phyloP scores from a whole-genome alignment of 2,888 invertebrate species.

The Dolomedes plantarius region DNA sequence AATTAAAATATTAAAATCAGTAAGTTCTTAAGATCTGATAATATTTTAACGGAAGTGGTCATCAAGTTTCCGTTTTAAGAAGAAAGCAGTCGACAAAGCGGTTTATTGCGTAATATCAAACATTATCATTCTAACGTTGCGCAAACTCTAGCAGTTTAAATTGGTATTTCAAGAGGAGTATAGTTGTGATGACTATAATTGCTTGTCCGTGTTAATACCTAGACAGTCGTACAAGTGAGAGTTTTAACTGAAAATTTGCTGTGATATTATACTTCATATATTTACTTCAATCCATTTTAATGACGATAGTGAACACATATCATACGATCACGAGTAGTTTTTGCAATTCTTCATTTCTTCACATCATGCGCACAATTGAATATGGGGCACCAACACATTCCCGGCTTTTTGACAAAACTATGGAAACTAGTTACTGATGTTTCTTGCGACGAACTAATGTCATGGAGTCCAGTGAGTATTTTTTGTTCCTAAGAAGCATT shows the following conservation, averaged over 20 bases:
- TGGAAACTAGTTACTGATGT: constrained; percentile 96
- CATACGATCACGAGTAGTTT: constrained; percentile 8
- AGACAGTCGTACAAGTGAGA: no score
- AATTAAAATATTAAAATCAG: no score
- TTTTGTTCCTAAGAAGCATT: no score
- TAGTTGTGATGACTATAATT: no score
- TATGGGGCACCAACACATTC: constrained; percentile 78
- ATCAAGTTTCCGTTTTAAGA: background rate
- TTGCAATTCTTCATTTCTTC: constrained; percentile 23
- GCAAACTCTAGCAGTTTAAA: background rate
- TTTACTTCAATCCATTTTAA: constrained; percentile 17
- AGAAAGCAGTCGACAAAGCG: background rate
- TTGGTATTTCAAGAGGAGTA: no score
- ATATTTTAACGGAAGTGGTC: no score
- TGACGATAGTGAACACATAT: constrained; percentile 11
- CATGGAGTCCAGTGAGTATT: constrained; percentile 90
- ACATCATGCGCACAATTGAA: constrained; percentile 69
- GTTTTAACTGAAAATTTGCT: no score
- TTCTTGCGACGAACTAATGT: constrained; percentile 91
- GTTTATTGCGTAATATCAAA: constrained; percentile 56
- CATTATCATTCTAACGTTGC: no score
- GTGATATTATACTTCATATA: background rate
- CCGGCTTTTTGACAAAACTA: constrained; percentile 94
- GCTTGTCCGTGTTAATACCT: no score
- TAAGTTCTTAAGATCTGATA: no score